Percentiles rank a stretch among this genome's conserved stretches.
These are phyloP conservation scores for Aethina tumida DNA, from an alignment of 1,140 invertebrate genomes.

Conservation along the genomic window DNA sequence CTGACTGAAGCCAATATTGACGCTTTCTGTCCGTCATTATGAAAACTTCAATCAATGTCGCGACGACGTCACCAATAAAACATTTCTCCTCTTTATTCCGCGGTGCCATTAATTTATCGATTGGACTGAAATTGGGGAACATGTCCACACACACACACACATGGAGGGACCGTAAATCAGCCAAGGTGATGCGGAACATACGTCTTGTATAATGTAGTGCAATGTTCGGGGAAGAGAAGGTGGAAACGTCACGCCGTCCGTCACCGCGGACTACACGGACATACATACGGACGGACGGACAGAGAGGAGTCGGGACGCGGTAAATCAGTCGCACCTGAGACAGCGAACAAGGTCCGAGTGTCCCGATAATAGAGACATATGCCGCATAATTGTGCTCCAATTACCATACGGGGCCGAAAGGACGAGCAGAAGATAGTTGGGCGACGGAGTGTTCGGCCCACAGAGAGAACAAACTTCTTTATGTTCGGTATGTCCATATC, in stretches of 20 bases:
- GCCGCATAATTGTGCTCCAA: conserved; percentile 24
- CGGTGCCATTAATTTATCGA: too few relatives aligned
- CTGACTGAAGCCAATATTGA: too few relatives aligned
- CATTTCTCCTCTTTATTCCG: conserved; percentile 3
- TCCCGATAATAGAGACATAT: conserved; percentile 27
- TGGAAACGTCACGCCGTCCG: conserved; percentile 22
- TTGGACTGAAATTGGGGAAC: too few relatives aligned
- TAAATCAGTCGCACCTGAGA: conserved; percentile 28
- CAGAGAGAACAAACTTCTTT: too few relatives aligned
- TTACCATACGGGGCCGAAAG: conserved; percentile 16
- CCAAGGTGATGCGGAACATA: conserved; percentile 3
- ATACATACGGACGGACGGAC: conserved; percentile 19
- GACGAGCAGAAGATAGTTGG: not conserved
- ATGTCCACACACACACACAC: not conserved
- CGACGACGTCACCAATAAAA: conserved; percentile 4
- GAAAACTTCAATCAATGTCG: conserved; percentile 11
- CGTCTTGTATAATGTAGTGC: conserved; percentile 15
- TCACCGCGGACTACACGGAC: conserved; percentile 17
- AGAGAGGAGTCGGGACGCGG: conserved; percentile 6
- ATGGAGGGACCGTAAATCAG: conserved; percentile 1
- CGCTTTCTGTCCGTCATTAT: conserved; percentile 11
- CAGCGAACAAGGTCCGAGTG: conserved; percentile 24
- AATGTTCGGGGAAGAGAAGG: conserved; percentile 6
- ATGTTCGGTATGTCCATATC: too few relatives aligned
- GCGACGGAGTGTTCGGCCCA: too few relatives aligned